Evolutionary conservation across 1,140 invertebrate genomes (phyloP), one percentile per base, ranked within the genome.

Genomic region (Drosophila navojoa): DNA sequence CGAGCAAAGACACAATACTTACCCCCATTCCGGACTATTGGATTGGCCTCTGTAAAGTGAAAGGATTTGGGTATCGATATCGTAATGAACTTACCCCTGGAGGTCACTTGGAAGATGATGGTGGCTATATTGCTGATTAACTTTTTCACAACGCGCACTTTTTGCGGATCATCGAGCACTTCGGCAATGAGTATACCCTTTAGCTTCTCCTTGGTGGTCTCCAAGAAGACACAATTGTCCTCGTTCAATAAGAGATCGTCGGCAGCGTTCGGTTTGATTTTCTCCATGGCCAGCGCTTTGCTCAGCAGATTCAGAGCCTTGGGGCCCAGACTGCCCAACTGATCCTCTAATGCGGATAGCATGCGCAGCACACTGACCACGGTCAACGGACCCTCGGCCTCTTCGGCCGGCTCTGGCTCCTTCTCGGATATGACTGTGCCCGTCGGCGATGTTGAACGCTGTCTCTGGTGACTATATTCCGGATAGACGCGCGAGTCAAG

Each of bases 131-230:
- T 95, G 84, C 95, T 94, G 70, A 95, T 94, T 67, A 92, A 84
- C 67, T 84, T 90, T 77, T 92, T 92, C 27, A 91, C 91, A 50
- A 91, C 91, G 47, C 81, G 80, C 49, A 92, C 76, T 84, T 92
- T 92, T 76, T 92, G 84, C 47, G 71, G 70, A 66, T 94, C 93
- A 35, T 94, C 93, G 16, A 97, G 94, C 77, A 97, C 94, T 47
- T 96, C 95, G 5, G 96, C 96, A 70, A 96, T 94, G 35, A 96
- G 91, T 59, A 96, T 95, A 40, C 96, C 96, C 92, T 96, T 96
- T 11, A 97, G 92, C 90, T 97, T 97, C 85, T 97, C 96, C 87
- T 97, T 97, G 0, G 95, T 95, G 0, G 96, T 97, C 92, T 97
- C 96, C 57, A 97, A 94, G 45, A 97, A 92, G 0, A 96, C 95